A percentile compares a stretch with the other conserved stretches of the same genome.
phyloP scores from a whole-genome alignment of 2,797 vertebrate genomes.

The Catostomus latipinnis region DNA sequence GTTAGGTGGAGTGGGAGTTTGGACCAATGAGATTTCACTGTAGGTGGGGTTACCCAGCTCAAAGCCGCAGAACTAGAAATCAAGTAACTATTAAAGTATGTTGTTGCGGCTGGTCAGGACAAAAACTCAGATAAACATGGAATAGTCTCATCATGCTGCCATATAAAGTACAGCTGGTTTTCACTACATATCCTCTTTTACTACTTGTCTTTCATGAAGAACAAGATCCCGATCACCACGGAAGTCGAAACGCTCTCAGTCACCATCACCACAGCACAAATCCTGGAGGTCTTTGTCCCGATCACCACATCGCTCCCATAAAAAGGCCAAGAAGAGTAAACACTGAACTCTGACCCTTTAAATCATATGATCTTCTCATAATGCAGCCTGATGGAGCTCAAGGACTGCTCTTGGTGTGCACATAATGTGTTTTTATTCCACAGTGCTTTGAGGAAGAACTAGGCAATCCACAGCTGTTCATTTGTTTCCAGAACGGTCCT shows the following conservation, averaged over 20 bases:
- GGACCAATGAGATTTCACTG: too few relatives aligned
- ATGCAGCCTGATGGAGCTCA: slow-evolving; percentile 39
- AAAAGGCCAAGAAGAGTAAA: slow-evolving; percentile 84
- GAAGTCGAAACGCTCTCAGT: slow-evolving; percentile 77
- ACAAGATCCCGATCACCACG: slow-evolving; percentile 75
- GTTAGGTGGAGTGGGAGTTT: too few relatives aligned
- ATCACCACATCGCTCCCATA: slow-evolving; percentile 82
- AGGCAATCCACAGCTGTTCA: slow-evolving; percentile 52
- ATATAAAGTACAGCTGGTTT: not conserved
- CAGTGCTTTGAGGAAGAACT: slow-evolving; percentile 54
- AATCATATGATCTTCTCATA: slow-evolving; percentile 24
- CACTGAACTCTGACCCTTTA: slow-evolving; percentile 68
- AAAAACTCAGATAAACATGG: not conserved
- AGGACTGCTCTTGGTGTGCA: slow-evolving; percentile 45
- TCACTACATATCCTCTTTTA: not conserved
- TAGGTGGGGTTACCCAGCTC: too few relatives aligned
- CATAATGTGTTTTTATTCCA: slow-evolving; percentile 55
- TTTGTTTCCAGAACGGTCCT: slow-evolving; percentile 51
- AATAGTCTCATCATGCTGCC: not conserved
- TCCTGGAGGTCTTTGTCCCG: slow-evolving; percentile 72
- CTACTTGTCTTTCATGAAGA: slow-evolving; percentile 59
- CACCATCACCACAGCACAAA: slow-evolving; percentile 75
- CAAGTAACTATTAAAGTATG: not conserved
- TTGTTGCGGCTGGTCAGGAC: not conserved
- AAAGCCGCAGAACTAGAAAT: too few relatives aligned